Evolutionary conservation across 1,140 invertebrate species (phyloP).

Genomic region (Phenacoccus solenopsis): DNA sequence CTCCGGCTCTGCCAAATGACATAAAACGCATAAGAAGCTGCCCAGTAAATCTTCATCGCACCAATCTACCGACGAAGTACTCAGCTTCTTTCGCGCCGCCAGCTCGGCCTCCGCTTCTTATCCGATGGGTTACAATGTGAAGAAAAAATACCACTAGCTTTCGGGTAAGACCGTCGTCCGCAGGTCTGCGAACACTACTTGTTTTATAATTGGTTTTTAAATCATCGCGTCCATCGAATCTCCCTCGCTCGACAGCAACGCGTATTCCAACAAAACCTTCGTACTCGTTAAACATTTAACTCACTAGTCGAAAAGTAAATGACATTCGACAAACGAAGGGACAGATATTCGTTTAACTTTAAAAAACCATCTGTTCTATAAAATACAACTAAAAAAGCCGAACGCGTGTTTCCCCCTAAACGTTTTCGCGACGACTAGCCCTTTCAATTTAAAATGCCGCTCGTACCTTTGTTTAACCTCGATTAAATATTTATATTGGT

Average conservation of each 20-base stretch:
- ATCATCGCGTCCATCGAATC: too few relatives aligned
- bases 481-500: neutral
- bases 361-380: neutral
- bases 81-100: conserved; percentile 4
- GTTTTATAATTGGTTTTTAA: too few relatives aligned
- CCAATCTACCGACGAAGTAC: neutral
- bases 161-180: neutral
- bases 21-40: conserved; percentile 14
- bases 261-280: too few relatives aligned
- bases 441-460: neutral
- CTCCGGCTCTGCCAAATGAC: conserved; percentile 20
- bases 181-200: neutral
- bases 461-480: conserved; percentile 1
- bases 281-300: neutral
- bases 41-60: neutral
- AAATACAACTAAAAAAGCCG: conserved; percentile 1
- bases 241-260: too few relatives aligned
- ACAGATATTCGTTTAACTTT: neutral
- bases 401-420: neutral
- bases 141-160: neutral
- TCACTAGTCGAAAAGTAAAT: neutral
- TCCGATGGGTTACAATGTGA: neutral
- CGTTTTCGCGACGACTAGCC: neutral
- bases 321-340: neutral
- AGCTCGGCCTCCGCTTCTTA: neutral